These are phyloP conservation scores for Drosophila algonquin DNA, from an alignment of 2,888 invertebrate genomes.

Conservation along the genomic window DNA sequence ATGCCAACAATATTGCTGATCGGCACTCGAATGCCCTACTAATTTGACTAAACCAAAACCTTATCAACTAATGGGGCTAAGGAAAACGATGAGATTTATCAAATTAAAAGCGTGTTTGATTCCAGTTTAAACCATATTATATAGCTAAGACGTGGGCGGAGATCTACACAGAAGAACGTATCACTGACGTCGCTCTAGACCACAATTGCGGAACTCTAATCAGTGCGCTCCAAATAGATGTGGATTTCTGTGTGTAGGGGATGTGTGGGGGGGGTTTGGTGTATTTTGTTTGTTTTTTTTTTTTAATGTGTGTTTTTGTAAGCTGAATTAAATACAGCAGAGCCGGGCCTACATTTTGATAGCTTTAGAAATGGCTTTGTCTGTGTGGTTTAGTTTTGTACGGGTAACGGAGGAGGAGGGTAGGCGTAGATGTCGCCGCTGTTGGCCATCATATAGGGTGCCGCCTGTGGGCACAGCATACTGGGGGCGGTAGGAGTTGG, in stretches of 20 bases:
- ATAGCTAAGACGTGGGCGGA: conserved; percentile 72
- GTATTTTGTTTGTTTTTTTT: conserved; percentile 14
- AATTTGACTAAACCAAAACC: conserved; percentile 48
- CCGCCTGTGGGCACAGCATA: conserved; percentile 80
- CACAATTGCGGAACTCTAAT: conserved; percentile 21
- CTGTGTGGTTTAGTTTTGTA: conserved; percentile 80
- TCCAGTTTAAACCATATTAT: conserved; percentile 77
- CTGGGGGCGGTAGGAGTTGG: conserved; percentile 68
- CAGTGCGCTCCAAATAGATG: conserved; percentile 20
- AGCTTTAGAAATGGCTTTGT: conserved; percentile 56
- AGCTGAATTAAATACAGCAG: conserved; percentile 64
- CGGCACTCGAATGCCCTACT: conserved; percentile 52
- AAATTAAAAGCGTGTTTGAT: conserved; percentile 73
- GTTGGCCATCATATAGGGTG: conserved; percentile 62
- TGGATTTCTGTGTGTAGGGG: conserved; percentile 28
- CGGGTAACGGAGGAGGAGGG: conserved; percentile 84
- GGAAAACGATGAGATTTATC: conserved; percentile 38
- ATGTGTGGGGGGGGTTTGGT: conserved; percentile 15
- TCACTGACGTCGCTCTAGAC: conserved; percentile 19
- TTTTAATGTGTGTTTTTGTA: conserved; percentile 33
- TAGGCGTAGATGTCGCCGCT: conserved; percentile 80
- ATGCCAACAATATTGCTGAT: conserved; percentile 55
- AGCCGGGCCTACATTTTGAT: conserved; percentile 56
- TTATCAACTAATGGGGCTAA: conserved; percentile 45
- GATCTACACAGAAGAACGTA: conserved; percentile 62